These are phyloP conservation scores for Crocidura indochinensis DNA, from an alignment of 2,797 vertebrate genomes.

Conservation along the genomic window DNA sequence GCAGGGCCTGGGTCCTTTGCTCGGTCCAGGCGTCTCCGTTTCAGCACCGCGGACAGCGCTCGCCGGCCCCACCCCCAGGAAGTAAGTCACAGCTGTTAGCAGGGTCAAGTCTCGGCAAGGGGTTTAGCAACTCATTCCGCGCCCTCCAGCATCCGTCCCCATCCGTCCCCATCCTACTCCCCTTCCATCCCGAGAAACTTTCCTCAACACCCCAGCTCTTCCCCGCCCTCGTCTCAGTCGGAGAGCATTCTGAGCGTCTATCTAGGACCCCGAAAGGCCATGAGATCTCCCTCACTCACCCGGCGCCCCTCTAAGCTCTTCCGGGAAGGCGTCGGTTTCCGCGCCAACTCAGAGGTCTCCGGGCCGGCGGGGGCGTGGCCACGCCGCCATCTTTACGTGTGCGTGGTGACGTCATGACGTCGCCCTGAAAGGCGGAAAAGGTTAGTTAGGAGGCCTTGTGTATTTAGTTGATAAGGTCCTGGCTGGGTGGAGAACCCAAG, in stretches of 20 bases:
- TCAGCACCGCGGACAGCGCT: constrained; percentile 48
- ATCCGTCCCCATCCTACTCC: not conserved
- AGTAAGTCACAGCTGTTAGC: too few relatives aligned
- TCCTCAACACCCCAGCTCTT: not conserved
- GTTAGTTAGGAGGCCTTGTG: rapidly evolving
- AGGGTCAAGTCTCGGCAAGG: too few relatives aligned
- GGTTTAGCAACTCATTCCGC: too few relatives aligned
- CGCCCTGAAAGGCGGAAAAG: not conserved
- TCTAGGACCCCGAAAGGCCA: rapidly evolving
- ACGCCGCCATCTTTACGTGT: not conserved
- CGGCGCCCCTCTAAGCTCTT: not conserved
- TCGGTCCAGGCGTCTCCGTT: not conserved
- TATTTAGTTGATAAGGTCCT: too few relatives aligned
- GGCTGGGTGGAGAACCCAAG: too few relatives aligned
- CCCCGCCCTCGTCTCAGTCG: not conserved
- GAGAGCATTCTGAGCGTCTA: too few relatives aligned
- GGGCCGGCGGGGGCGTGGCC: constrained; percentile 59
- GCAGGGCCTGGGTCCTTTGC: too few relatives aligned
- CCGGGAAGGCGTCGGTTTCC: not conserved
- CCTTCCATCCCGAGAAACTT: not conserved
- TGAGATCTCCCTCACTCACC: not conserved
- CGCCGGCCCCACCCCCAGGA: too few relatives aligned
- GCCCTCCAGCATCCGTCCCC: not conserved
- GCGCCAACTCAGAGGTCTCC: too few relatives aligned
- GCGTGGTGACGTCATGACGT: constrained; percentile 1